phyloP scores from a whole-genome alignment of 2,113 vertebrate genomes.

The Sceloporus undulatus region DNA sequence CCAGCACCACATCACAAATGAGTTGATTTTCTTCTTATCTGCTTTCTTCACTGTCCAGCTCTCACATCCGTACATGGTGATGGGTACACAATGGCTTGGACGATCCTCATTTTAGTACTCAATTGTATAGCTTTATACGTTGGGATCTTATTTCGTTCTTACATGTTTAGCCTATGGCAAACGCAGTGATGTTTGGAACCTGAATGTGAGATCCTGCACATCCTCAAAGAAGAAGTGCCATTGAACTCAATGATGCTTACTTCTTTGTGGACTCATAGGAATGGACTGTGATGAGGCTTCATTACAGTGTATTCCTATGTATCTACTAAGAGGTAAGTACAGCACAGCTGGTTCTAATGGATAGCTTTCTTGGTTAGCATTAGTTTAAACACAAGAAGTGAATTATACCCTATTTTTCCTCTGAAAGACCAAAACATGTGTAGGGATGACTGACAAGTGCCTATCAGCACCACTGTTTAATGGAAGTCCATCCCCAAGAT shows the following conservation, averaged over 20 bases:
- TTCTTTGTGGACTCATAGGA: too few species aligned
- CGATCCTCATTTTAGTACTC: too few species aligned
- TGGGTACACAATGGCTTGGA: too few species aligned
- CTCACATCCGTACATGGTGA: too few species aligned
- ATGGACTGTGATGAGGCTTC: too few species aligned
- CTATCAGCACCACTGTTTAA: background rate
- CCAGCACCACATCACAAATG: too few species aligned
- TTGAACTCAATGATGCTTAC: background rate
- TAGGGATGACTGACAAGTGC: background rate
- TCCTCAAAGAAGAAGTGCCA: background rate
- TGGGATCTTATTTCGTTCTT: too few species aligned
- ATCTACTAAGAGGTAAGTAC: too few species aligned
- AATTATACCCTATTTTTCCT: constrained; percentile 5
- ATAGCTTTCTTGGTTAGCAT: background rate
- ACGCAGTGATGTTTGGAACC: background rate
- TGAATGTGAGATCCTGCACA: background rate
- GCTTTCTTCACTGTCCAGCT: too few species aligned
- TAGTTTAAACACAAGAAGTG: background rate
- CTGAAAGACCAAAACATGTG: background rate
- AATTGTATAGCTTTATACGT: too few species aligned
- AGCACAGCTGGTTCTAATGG: constrained; percentile 8
- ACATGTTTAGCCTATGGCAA: background rate
- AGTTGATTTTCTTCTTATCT: too few species aligned
- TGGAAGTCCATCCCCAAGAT: background rate
- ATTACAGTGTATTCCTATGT: too few species aligned